Evolutionary conservation across 2,113 vertebrate species (phyloP).

Genomic region (Marmota flaviventris): DNA sequence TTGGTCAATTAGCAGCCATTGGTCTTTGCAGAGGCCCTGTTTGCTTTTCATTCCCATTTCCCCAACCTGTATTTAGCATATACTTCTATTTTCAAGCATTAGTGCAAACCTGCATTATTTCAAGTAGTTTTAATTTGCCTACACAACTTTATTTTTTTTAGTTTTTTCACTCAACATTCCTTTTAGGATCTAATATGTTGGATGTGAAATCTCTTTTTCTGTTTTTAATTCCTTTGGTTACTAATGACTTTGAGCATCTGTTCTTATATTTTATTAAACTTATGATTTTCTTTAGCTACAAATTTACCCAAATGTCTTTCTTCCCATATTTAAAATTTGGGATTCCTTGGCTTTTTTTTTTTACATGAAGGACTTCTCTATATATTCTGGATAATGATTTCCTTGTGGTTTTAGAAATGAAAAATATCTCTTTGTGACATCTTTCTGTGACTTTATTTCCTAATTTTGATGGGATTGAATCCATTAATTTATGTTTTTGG

Average conservation of each 20-base stretch:
- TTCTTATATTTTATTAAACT: neutral
- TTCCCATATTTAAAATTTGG: neutral
- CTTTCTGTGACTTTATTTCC: conserved; percentile 43
- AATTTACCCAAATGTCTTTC: neutral
- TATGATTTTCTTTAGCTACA: conserved; percentile 4
- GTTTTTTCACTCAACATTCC: conserved; percentile 23
- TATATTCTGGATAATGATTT: neutral
- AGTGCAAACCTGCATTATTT: neutral
- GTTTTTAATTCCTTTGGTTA: conserved; percentile 44
- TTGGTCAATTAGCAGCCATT: neutral
- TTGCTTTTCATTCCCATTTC: neutral
- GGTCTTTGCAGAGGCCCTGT: neutral
- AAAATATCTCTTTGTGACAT: neutral
- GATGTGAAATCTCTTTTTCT: neutral
- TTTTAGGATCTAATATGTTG: neutral
- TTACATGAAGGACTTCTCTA: neutral
- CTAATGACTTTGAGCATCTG: neutral
- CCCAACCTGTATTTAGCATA: neutral
- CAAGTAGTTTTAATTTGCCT: neutral
- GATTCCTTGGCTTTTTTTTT: neutral
- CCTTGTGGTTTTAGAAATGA: neutral
- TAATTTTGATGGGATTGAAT: neutral
- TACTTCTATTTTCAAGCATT: neutral
- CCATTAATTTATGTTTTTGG: neutral
- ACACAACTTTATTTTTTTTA: neutral